Evolutionary conservation across 2,113 vertebrate species (phyloP).

Genomic region (Seriola dumerili): DNA sequence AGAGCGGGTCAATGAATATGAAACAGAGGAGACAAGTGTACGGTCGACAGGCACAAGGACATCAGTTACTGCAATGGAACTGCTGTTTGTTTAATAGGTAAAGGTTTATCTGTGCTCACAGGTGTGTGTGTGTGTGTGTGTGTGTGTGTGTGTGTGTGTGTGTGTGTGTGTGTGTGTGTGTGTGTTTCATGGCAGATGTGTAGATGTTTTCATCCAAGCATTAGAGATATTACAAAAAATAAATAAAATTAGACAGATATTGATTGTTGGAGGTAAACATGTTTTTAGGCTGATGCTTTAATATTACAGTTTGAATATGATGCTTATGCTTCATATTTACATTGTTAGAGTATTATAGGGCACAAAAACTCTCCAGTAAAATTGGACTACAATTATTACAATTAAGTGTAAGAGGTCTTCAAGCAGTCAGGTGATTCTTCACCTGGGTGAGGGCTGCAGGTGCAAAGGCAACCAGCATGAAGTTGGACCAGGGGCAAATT

Average conservation of each 20-base stretch:
- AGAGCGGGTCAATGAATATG: constrained; percentile 59
- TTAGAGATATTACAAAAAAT: too few species aligned
- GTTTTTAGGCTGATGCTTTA: neutral
- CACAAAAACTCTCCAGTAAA: neutral
- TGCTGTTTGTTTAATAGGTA: neutral
- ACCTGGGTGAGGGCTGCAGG: too few species aligned
- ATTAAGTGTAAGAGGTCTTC: neutral
- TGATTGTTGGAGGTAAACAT: too few species aligned
- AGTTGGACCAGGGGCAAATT: too few species aligned
- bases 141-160: neutral
- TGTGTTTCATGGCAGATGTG: neutral
- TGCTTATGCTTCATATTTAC: neutral
- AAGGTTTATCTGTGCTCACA: neutral
- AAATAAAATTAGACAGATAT: too few species aligned
- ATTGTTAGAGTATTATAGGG: neutral
- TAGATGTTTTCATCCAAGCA: neutral
- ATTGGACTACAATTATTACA: neutral
- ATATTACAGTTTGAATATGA: neutral
- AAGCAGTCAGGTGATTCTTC: neutral
- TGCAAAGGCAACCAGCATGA: too few species aligned
- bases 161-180: neutral
- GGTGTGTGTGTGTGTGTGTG: neutral
- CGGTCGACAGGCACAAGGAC: constrained; percentile 47
- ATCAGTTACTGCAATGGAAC: constrained; percentile 8
- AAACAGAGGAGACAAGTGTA: constrained; percentile 32